Evolutionary conservation across 30 jellyfish, hydroid and myxozoan species (phyloP), one percentile per base, ranked within the genome.

Genomic region (Cassiopea andromeda): DNA sequence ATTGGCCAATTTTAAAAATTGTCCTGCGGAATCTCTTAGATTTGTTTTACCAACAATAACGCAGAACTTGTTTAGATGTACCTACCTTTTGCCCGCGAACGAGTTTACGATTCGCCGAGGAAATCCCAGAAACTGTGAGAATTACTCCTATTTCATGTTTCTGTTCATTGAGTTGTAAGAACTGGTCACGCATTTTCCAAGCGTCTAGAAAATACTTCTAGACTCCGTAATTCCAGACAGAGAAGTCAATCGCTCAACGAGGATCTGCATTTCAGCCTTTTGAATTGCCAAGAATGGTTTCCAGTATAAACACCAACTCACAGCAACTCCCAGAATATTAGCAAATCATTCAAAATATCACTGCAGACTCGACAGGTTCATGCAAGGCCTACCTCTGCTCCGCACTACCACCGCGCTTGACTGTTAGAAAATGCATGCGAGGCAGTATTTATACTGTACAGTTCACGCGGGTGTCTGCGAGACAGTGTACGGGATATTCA

Each of bases 401-500:
- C 38, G 4, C 7, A 19, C 46, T 38, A 8, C 15, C 7, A n/a
- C 79, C 1, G 16, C 38, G 50, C 54, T 19, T 3, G 79, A 70
- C n/a, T 70, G 79, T n/a, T 54, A 19, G 15, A 48, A 17, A 15
- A 12, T 38, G 54, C 54, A 10, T 43, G 54, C 54, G 38, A 2
- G 15, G 54, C 79, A 19, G 15, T 18, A 15, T 19, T 70, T 70
- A 43, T n/a, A 70, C 49, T 54, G 50, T 6, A 43, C 54, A 2
- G 54, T 9, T 19, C 16, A 19, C 79, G 54, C 79, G 79, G 79
- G 79, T 2, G n/a, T 70, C 79, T 70, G 79, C 79, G 79, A 70
- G 79, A 70, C 54, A 19, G 1, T 19, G 19, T 15, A 38, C 79
- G 79, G 73, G 73, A 61, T 17, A 4, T 2, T 8, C 43, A 61